A percentile compares a stretch with the other conserved stretches of the same genome.
Conservation (phyloP, 2,888 invertebrate species). For the Urechis unicinctus region DNA sequence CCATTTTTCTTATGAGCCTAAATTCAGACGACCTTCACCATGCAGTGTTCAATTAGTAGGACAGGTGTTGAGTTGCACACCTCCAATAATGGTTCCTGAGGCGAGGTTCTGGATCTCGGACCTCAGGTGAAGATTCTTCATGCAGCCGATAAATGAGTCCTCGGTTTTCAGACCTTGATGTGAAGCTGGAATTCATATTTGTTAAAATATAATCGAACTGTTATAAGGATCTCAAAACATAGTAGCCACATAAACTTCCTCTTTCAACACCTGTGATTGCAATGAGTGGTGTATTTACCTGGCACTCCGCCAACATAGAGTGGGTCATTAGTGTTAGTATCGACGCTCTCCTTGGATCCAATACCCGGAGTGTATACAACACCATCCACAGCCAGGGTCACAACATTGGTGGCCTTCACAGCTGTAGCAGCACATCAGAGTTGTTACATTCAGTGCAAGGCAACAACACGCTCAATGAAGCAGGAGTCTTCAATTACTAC, state of each 20-base stretch:
- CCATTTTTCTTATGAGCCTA: too few relatives aligned
- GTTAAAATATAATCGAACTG: not conserved
- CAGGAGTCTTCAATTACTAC: too few relatives aligned
- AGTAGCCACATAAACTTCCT: too few relatives aligned
- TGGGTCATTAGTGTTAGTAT: constrained; percentile 75
- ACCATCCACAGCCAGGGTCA: constrained; percentile 80
- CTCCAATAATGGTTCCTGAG: constrained; percentile 68
- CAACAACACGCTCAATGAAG: too few relatives aligned
- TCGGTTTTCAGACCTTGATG: constrained; percentile 65
- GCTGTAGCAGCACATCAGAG: constrained; percentile 30
- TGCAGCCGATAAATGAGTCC: constrained; percentile 75
- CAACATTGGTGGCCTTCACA: constrained; percentile 81
- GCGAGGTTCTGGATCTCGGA: constrained; percentile 75
- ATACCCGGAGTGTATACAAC: constrained; percentile 65
- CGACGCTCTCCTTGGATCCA: constrained; percentile 60
- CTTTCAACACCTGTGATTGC: too few relatives aligned
- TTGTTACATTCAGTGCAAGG: too few relatives aligned
- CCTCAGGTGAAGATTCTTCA: constrained; percentile 73
- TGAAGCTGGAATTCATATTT: constrained; percentile 15
- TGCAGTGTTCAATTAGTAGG: constrained; percentile 60
- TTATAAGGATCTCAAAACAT: not conserved
- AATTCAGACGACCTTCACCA: too few relatives aligned
- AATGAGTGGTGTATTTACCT: constrained; percentile 30
- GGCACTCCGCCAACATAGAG: constrained; percentile 88
- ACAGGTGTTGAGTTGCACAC: constrained; percentile 72